Conservation (phyloP, 2,888 invertebrate species). For the Taphrorychus bicolor region DNA sequence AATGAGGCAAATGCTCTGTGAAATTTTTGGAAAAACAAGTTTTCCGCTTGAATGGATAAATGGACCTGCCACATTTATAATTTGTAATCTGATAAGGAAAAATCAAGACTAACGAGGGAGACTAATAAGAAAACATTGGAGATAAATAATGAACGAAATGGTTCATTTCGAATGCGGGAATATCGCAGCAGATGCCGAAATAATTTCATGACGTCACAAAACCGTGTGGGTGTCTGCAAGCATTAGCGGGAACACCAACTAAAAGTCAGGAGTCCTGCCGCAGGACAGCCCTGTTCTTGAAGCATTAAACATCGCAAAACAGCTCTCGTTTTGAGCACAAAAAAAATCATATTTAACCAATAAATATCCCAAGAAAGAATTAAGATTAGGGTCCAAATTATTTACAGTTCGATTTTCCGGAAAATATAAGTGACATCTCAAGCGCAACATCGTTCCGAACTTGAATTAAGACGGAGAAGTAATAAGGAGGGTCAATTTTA, state of each 20-base stretch:
- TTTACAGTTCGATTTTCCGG: too few relatives aligned
- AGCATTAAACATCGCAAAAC: too few relatives aligned
- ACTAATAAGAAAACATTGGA: background rate
- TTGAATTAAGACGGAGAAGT: background rate
- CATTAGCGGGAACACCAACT: background rate
- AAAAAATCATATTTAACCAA: too few relatives aligned
- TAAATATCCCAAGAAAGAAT: too few relatives aligned
- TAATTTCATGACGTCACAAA: conserved; percentile 17
- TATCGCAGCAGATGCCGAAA: conserved; percentile 10
- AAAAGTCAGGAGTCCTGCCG: background rate
- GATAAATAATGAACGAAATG: background rate
- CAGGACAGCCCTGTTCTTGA: background rate
- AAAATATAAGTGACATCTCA: too few relatives aligned
- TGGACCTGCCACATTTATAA: too few relatives aligned
- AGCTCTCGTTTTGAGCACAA: too few relatives aligned
- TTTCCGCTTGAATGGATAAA: too few relatives aligned
- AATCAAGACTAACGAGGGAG: background rate
- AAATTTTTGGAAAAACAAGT: too few relatives aligned
- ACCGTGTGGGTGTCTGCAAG: background rate
- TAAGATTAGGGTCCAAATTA: too few relatives aligned
- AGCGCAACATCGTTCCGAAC: background rate
- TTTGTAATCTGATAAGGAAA: background rate
- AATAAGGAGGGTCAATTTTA: background rate
- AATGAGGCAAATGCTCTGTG: too few relatives aligned
- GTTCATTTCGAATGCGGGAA: background rate